Evolutionary conservation across 2,888 invertebrate genomes (phyloP), one percentile per base, ranked within the genome.

Genomic region (Bursaphelenchus okinawaensis): DNA sequence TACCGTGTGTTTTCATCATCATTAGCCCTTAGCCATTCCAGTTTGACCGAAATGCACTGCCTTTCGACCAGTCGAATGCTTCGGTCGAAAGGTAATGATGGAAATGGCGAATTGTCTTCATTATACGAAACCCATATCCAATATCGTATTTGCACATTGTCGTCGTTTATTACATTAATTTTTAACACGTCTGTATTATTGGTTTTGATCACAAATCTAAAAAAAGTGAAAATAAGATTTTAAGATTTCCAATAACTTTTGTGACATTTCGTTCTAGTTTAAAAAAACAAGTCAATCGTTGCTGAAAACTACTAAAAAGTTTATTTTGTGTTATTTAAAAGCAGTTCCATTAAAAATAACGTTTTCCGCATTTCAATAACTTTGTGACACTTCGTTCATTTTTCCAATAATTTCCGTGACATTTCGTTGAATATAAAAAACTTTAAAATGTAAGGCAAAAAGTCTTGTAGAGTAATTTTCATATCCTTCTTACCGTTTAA

Each of bases 11-110:
- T 60, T 12, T 59, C 23, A 4, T 69, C 63, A 28, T 76, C 74
- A 9, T 62, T 50, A 7, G 75, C 68, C 19, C 76, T 63, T 26
- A 74, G 56, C 75, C 75, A 77, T 22, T 70, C 60, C 16, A 67
- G 57, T 8, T 52, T 54, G 7, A 64, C 55, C 6, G 67, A 60
- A 20, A 59, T 56, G 31, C 67, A 67, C 9, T 29, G 31, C n/a
- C 67, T 52, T n/a, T 40, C 27, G 26, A 56, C 20, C 20, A 26
- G 59, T 24, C 54, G 50, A 28, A 67, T 58, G 50, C 64, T 74
- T 0, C 76, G 75, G 63, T 78, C 78, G 24, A 75, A 75, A 7
- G 78, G 78, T 12, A 78, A 69, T 52, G 67, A 63, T 12, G 78
- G 72, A 60, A 74, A 78, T 8, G 77, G 78, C 8, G 74, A 74